Percentiles rank a stretch among this genome's conserved stretches.
These are phyloP conservation scores for Pseudopleuronectes americanus DNA, from an alignment of 2,797 vertebrate species.

Conservation along the genomic window DNA sequence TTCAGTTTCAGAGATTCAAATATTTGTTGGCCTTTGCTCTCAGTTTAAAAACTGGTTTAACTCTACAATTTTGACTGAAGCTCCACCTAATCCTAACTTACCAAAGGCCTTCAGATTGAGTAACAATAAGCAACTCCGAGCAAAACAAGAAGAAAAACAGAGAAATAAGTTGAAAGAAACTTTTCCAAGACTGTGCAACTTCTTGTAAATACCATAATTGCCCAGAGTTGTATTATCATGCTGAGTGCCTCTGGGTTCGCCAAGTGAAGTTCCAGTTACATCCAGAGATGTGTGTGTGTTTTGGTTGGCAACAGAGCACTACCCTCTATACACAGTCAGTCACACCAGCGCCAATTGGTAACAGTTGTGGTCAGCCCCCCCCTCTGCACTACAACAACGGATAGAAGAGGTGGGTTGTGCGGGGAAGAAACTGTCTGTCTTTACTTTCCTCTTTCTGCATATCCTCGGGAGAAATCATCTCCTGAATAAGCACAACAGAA, in stretches of 20 bases:
- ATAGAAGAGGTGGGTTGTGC: slow-evolving; percentile 36
- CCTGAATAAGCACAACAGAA: slow-evolving; percentile 89
- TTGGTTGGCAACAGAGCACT: slow-evolving; percentile 86
- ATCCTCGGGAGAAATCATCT: slow-evolving; percentile 89
- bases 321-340: slow-evolving; percentile 73
- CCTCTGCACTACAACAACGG: slow-evolving; percentile 44
- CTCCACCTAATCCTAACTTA: slow-evolving; percentile 56
- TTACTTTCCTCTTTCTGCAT: slow-evolving; percentile 37
- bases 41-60: slow-evolving; percentile 61
- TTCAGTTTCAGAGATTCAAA: slow-evolving; percentile 13
- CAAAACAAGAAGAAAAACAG: slow-evolving; percentile 28
- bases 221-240: slow-evolving; percentile 84
- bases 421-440: slow-evolving; percentile 28
- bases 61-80: slow-evolving; percentile 48
- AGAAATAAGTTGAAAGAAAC: slow-evolving; percentile 60
- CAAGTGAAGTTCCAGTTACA: slow-evolving; percentile 85
- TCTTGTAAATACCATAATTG: slow-evolving; percentile 86
- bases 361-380: slow-evolving; percentile 70
- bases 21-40: slow-evolving; percentile 51
- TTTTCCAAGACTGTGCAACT: slow-evolving; percentile 69
- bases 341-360: slow-evolving; percentile 86
- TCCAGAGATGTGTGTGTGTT: slow-evolving; percentile 85
- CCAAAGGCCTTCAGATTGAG: slow-evolving; percentile 41
- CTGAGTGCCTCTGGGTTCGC: slow-evolving; percentile 85
- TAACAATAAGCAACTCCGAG: slow-evolving; percentile 58